These are phyloP conservation scores for Siniperca scherzeri DNA, from an alignment of 2,797 vertebrate genomes.

Conservation along the genomic window DNA sequence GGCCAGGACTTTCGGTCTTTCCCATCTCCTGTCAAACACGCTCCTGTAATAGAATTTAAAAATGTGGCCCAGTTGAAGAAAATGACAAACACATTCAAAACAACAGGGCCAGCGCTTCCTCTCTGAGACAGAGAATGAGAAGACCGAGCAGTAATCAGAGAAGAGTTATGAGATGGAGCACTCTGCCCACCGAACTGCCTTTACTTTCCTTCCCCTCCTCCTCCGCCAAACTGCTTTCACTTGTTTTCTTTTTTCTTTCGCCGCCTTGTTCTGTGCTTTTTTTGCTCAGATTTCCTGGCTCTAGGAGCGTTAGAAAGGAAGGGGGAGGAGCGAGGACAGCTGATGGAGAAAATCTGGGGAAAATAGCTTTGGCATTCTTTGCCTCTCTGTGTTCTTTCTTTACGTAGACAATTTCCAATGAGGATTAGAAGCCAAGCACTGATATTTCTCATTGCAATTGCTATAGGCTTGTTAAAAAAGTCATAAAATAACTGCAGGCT, in stretches of 20 bases:
- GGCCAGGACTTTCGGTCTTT: constrained; percentile 69
- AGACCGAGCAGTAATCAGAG: constrained; percentile 65
- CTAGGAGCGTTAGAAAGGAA: constrained; percentile 35
- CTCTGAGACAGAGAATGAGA: constrained; percentile 41
- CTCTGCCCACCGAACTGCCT: constrained; percentile 45
- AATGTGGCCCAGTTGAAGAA: constrained; percentile 57
- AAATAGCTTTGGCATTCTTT: constrained; percentile 62
- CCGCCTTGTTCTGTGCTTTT: constrained; percentile 66
- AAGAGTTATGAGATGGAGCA: constrained; percentile 72
- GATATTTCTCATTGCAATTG: constrained; percentile 31
- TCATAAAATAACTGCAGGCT: constrained; percentile 24
- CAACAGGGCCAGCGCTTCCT: constrained; percentile 59
- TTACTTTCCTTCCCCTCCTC: constrained; percentile 31
- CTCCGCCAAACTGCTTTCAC: constrained; percentile 64
- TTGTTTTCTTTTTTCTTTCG: constrained; percentile 72
- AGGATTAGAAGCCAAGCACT: constrained; percentile 39
- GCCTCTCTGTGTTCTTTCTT: constrained; percentile 58
- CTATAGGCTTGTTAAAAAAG: constrained; percentile 29
- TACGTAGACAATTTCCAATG: constrained; percentile 42
- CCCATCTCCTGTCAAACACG: constrained; percentile 71
- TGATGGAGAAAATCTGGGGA: constrained; percentile 75
- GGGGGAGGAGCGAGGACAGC: constrained; percentile 68
- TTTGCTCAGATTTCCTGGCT: constrained; percentile 72
- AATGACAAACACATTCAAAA: constrained; percentile 61
- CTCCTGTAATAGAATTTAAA: constrained; percentile 66